phyloP scores from a whole-genome alignment of 2,797 vertebrate genomes.

The Hyperoplus lanceolatus region DNA sequence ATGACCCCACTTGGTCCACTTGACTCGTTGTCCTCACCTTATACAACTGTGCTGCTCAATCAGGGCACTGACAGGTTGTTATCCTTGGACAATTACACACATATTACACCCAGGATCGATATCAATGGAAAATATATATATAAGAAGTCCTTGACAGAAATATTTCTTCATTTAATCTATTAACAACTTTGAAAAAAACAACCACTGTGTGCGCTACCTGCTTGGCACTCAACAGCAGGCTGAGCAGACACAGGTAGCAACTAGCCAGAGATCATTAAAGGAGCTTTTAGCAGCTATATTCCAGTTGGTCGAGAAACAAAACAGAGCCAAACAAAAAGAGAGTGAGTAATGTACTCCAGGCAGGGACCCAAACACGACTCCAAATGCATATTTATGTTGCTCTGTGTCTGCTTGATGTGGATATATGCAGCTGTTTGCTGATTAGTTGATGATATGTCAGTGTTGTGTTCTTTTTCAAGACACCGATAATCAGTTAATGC shows the following conservation, averaged over 20 bases:
- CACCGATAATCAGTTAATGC: neutral
- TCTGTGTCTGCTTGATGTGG: neutral
- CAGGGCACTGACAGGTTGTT: neutral
- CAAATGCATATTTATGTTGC: neutral
- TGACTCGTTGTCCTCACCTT: constrained; percentile 16
- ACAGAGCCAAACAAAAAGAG: neutral
- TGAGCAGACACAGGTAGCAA: neutral
- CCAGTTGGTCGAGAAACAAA: neutral
- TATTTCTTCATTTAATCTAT: neutral
- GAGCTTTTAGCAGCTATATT: neutral
- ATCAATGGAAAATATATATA: no score
- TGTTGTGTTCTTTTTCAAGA: neutral
- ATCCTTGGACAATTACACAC: neutral
- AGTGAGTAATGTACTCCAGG: neutral
- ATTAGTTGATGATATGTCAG: neutral
- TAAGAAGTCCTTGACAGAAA: neutral
- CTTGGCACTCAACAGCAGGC: neutral
- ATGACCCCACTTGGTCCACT: constrained; percentile 12
- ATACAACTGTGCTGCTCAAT: neutral
- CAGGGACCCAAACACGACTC: neutral
- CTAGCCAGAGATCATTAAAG: neutral
- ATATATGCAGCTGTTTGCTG: neutral
- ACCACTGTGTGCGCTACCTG: neutral
- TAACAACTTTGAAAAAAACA: no score
- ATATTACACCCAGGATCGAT: neutral